Percentiles rank a stretch among this genome's conserved stretches.
phyloP scores from a whole-genome alignment of 2,113 vertebrate species.

The Halichoeres trimaculatus region DNA sequence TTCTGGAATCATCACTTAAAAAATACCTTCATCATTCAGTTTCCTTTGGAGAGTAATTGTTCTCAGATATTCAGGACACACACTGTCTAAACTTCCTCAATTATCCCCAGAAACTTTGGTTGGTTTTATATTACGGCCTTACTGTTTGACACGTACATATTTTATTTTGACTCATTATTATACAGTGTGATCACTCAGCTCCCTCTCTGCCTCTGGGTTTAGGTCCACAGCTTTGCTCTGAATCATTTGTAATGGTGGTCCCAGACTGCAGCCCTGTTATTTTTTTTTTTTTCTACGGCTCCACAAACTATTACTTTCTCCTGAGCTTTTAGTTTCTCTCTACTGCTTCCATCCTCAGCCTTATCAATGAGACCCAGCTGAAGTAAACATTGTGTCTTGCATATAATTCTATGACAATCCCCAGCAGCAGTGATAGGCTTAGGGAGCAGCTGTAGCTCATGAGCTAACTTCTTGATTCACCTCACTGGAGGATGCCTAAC shows the following conservation, averaged over 20 bases:
- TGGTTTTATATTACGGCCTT: constrained; percentile 34
- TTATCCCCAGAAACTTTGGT: constrained; percentile 27
- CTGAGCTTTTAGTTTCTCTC: constrained; percentile 46
- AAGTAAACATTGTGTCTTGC: constrained; percentile 60
- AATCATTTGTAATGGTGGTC: constrained; percentile 43
- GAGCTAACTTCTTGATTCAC: constrained; percentile 59
- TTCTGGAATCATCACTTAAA: neutral
- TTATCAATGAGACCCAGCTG: constrained; percentile 71
- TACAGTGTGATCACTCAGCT: constrained; percentile 44
- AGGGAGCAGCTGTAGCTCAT: constrained; percentile 50
- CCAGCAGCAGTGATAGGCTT: constrained; percentile 56
- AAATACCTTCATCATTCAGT: neutral
- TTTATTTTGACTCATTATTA: constrained; percentile 58
- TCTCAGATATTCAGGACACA: constrained; percentile 5
- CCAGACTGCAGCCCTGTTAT: constrained; percentile 23
- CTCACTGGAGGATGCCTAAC: constrained; percentile 56
- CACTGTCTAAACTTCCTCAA: constrained; percentile 18
- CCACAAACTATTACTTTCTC: constrained; percentile 39
- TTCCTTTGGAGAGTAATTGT: constrained; percentile 5
- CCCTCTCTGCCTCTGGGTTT: constrained; percentile 26
- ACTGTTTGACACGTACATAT: constrained; percentile 45
- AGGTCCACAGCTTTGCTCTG: constrained; percentile 28
- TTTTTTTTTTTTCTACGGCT: constrained; percentile 18
- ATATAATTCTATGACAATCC: constrained; percentile 62
- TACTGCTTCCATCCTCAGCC: constrained; percentile 19